Evolutionary conservation across 2,888 invertebrate genomes (phyloP).

Genomic region (Volucella inflata): DNA sequence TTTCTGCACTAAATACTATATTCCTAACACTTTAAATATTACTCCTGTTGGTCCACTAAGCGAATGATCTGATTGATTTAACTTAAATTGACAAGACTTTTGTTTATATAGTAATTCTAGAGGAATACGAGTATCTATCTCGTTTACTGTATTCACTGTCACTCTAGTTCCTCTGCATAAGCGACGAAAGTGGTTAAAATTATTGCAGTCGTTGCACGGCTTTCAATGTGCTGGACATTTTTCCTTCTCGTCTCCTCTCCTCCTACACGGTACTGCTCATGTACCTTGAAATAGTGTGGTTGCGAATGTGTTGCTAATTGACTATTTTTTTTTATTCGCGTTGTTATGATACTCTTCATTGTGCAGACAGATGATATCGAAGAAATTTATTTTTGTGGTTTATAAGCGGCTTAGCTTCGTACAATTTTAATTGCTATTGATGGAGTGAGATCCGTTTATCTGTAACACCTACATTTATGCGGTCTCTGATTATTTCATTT

Average conservation of each 20-base stretch:
- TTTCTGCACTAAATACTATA: too few relatives aligned
- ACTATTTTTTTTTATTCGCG: slow-evolving; percentile 11
- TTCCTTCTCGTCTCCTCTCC: slow-evolving; percentile 13
- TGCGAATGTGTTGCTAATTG: slow-evolving; percentile 13
- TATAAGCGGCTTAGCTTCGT: slow-evolving; percentile 19
- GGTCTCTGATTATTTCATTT: slow-evolving; percentile 38
- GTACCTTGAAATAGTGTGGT: background rate
- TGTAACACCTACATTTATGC: slow-evolving; percentile 10
- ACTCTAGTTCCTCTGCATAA: slow-evolving; percentile 6
- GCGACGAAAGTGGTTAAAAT: slow-evolving; percentile 17
- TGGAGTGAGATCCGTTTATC: slow-evolving; percentile 14
- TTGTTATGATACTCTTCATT: slow-evolving; percentile 3
- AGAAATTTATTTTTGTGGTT: slow-evolving; percentile 18
- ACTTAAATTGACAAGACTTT: slow-evolving; percentile 16
- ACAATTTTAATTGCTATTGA: slow-evolving; percentile 23
- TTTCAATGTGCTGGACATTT: slow-evolving; percentile 21
- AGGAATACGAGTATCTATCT: slow-evolving; percentile 17
- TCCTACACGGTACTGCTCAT: slow-evolving; percentile 2
- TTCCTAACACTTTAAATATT: too few relatives aligned
- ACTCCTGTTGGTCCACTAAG: too few relatives aligned
- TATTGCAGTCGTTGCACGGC: slow-evolving; percentile 19
- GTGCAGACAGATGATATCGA: slow-evolving; percentile 14
- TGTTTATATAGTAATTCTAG: slow-evolving; percentile 2
- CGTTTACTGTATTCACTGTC: slow-evolving; percentile 15
- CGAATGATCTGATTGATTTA: slow-evolving; percentile 5